phyloP scores from a whole-genome alignment of 2,888 invertebrate genomes.

The Ennomos quercinarius region DNA sequence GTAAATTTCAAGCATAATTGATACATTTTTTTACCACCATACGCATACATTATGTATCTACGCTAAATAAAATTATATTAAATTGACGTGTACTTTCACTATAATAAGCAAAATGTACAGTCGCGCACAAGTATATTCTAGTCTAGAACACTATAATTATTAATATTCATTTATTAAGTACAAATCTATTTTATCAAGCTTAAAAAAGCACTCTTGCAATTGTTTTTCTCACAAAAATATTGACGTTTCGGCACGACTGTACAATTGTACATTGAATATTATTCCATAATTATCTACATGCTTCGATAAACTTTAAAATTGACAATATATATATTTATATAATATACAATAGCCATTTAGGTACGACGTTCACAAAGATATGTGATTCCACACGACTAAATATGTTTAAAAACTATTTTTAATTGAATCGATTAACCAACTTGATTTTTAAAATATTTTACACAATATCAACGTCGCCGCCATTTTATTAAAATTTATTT shows the following conservation, averaged over 20 bases:
- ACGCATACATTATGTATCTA: conserved; percentile 27
- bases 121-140: conserved; percentile 59
- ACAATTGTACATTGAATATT: conserved; percentile 60
- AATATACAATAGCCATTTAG: conserved; percentile 33
- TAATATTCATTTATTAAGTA: conserved; percentile 53
- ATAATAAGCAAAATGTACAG: conserved; percentile 62
- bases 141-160: conserved; percentile 44
- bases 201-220: conserved; percentile 49
- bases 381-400: conserved; percentile 58
- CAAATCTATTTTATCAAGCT: conserved; percentile 62
- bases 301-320: conserved; percentile 57
- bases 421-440: conserved; percentile 40
- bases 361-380: conserved; percentile 58
- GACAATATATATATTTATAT: conserved; percentile 47
- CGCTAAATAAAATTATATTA: conserved; percentile 38
- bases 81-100: conserved; percentile 47
- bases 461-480: conserved; percentile 19
- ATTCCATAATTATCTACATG: conserved; percentile 38
- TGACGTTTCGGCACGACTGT: conserved; percentile 67
- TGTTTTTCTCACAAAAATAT: conserved; percentile 60
- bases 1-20: conserved; percentile 70
- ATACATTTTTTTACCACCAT: conserved; percentile 51
- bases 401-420: conserved; percentile 36
- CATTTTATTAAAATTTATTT: conserved; percentile 10
- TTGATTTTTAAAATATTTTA: conserved; percentile 31